Evolutionary conservation across 2,888 invertebrate species (phyloP), one percentile per base, ranked within the genome.

Genomic region (Chymomyza amoena): DNA sequence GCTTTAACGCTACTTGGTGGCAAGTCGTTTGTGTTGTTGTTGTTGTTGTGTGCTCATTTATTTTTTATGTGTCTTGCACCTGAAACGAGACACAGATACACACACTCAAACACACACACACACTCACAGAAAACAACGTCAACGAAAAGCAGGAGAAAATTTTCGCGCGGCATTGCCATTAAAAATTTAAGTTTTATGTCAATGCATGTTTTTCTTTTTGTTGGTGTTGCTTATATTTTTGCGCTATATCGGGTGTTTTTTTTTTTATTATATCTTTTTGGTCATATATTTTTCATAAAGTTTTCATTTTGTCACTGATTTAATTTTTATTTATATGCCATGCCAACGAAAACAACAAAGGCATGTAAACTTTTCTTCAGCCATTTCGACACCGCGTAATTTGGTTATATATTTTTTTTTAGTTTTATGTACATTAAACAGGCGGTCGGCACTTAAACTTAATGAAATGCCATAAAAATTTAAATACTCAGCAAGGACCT

Each of bases 181-280:
- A 87, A 84, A 77, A 80, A 84, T 84, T 81, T 65, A 87, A 84
- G 75, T 74, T 82, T 72, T 74, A 69, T 84, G 81, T 72, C 85
- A 74, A 78, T 80, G 75, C 75, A 78, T 82, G 77, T 79, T 72
- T 70, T 67, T 25, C 64, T 64, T 67, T 71, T 72, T 52, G 76
- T 64, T 68, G 10, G 7, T 57, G 20, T 57, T 18, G 57, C 25
- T 54, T 54, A 18, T 54, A 54, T 54, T 54, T 16, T n/a, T n/a
- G n/a, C 52, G 52, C 52, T 54, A 9, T 54, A 54, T 54, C 15
- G 32, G 54, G 61, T 68, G 62, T 65, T 56, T 60, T 65, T 64
- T 61, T n/a, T 52, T 69, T 16, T 7, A 9, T 36, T 10, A 25
- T 56, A 18, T 25, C 50, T 20, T 57, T 60, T 69, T n/a, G 39